phyloP scores from a whole-genome alignment of 1,140 invertebrate species.

The Scaptomyza pallida region DNA sequence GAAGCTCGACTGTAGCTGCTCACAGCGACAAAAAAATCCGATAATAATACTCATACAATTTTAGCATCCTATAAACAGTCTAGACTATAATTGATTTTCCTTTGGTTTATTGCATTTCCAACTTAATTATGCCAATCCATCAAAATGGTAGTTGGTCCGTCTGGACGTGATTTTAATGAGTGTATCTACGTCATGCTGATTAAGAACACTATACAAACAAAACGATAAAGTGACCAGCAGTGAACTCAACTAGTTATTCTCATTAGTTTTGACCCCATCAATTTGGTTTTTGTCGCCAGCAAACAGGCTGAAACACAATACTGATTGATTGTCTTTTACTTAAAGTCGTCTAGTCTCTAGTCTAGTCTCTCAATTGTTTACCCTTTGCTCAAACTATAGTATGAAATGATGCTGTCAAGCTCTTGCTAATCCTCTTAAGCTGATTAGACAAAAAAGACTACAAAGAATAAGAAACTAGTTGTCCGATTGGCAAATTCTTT shows the following conservation, averaged over 20 bases:
- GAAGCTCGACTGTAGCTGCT: too few relatives aligned
- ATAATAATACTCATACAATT: too few relatives aligned
- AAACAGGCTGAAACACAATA: constrained; percentile 6
- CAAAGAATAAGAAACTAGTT: too few relatives aligned
- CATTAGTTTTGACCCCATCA: background rate
- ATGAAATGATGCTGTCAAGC: too few relatives aligned
- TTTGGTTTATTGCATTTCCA: background rate
- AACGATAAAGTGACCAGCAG: background rate
- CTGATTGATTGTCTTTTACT: constrained; percentile 2
- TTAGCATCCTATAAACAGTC: too few relatives aligned
- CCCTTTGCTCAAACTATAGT: too few relatives aligned
- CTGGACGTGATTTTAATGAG: background rate
- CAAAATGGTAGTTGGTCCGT: background rate
- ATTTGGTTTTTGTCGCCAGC: background rate
- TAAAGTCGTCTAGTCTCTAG: too few relatives aligned
- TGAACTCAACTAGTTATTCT: background rate
- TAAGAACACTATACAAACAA: background rate
- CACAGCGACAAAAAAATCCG: too few relatives aligned
- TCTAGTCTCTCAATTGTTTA: too few relatives aligned
- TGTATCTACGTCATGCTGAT: constrained; percentile 4
- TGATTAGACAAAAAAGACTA: too few relatives aligned
- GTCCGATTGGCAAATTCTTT: too few relatives aligned
- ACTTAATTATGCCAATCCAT: background rate
- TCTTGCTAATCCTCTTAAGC: too few relatives aligned
- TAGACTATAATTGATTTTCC: background rate